These are phyloP conservation scores for Leptatherina wallacei DNA, from an alignment of 2,797 vertebrate genomes.

Conservation along the genomic window DNA sequence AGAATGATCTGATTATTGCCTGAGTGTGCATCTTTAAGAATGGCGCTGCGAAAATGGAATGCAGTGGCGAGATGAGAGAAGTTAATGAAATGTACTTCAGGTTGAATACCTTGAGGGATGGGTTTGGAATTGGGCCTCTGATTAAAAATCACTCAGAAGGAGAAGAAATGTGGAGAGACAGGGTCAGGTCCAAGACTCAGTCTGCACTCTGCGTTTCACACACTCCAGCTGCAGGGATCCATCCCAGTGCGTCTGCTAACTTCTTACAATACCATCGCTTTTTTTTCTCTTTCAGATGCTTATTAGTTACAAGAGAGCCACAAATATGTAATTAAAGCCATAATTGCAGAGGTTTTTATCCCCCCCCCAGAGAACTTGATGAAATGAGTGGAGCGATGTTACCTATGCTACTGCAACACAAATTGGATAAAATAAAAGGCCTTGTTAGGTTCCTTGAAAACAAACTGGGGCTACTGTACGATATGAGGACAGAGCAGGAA, in stretches of 20 bases:
- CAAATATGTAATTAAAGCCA: conserved; percentile 46
- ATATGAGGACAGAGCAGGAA: conserved; percentile 7
- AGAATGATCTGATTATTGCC: conserved; percentile 76
- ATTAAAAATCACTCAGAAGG: conserved; percentile 84
- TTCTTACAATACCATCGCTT: conserved; percentile 30
- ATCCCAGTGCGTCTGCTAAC: conserved; percentile 41
- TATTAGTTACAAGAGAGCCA: conserved; percentile 38
- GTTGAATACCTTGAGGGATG: conserved; percentile 82
- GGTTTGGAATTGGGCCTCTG: conserved; percentile 81
- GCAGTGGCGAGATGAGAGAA: conserved; percentile 71
- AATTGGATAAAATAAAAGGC: conserved; percentile 26
- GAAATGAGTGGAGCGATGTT: conserved; percentile 20
- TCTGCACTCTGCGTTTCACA: conserved; percentile 47
- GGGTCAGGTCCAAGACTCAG: conserved; percentile 67
- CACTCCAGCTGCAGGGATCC: conserved; percentile 28
- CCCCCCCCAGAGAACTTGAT: conserved; percentile 21
- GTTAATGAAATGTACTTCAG: conserved; percentile 82
- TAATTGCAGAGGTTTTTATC: not conserved
- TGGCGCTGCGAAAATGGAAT: conserved; percentile 66
- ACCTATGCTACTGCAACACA: conserved; percentile 17
- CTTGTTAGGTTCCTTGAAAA: conserved; percentile 14
- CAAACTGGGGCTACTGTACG: conserved; percentile 16
- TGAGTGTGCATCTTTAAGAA: conserved; percentile 79
- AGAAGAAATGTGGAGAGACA: conserved; percentile 73
- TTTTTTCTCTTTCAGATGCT: conserved; percentile 40